Base-by-base conservation (phyloP, 2,888 invertebrate species). In the Beris morrisii region DNA sequence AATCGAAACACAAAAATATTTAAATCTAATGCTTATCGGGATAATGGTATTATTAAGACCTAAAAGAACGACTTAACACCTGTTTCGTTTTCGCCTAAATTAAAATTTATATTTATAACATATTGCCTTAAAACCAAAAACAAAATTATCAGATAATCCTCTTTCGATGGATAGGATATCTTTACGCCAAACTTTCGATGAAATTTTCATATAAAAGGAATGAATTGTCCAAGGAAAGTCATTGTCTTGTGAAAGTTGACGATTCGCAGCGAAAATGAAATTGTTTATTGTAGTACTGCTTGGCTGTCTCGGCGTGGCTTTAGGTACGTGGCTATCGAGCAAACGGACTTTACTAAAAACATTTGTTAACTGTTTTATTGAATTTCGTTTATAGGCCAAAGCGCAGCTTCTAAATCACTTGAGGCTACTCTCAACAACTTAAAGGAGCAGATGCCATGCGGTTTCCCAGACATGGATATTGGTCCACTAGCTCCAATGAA, bases 401-500 rank as follows among this genome's bases (percentile, higher is more conserved):
- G 38, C 22, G 28, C 54, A 31, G 50, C 61, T 30, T 13, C 61
- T 50, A 50, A 61, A 43, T 31, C 61, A 9, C 54, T 64, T 28
- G 78, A 76, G 68, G 76, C 75, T 63, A 72, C 69, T 0, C 7
- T 78, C 4, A 70, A 71, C 4, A 72, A 73, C 31, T 7, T 75
- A 9, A 7, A 75, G 38, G 65, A 71, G 3, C 76, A 77, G 64
- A 70, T 78, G 71, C 78, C 78, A 43, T 78, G 78, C 46, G 78
- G 78, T n/a, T 78, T 74, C 68, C 76, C 76, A 4, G 70, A 74
- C 38, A 72, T 74, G 55, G 75, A 75, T 13, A 68, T 78, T n/a
- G 77, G 78, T 0, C 76, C 78, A 13, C 55, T 78, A 59, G 78
- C 77, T 5, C 78, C 78, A 58, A 77, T 78, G 28, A 78, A 75